Percentiles rank a stretch among this genome's conserved stretches.
Conservation (phyloP, 2,888 invertebrate species). For the Eubasilissa splendida region DNA sequence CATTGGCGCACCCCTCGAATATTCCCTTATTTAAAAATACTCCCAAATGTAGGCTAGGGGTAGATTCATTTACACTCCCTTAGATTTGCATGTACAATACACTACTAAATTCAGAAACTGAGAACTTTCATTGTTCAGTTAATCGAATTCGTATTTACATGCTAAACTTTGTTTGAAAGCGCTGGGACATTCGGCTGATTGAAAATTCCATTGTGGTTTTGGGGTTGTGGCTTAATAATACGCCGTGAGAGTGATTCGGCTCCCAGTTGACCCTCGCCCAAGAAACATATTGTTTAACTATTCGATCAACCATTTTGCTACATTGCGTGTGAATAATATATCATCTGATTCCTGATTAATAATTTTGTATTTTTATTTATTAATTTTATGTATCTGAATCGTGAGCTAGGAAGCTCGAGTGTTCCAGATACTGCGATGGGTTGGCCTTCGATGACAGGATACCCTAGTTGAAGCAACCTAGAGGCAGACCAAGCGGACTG, state of each 20-base stretch:
- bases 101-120: slow-evolving; percentile 5
- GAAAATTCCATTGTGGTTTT: slow-evolving; percentile 10
- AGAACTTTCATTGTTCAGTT: not conserved
- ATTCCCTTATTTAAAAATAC: not conserved
- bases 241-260: not conserved
- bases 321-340: too few species aligned
- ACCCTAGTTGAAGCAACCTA: too few species aligned
- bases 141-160: slow-evolving; percentile 19
- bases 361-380: too few species aligned
- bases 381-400: too few species aligned
- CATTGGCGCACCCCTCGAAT: too few species aligned
- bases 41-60: not conserved
- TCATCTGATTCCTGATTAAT: too few species aligned
- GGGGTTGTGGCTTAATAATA: not conserved
- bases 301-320: not conserved
- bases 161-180: slow-evolving; percentile 9
- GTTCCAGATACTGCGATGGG: too few species aligned
- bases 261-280: not conserved
- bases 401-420: too few species aligned
- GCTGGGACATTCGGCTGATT: not conserved
- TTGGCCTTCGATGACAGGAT: too few species aligned
- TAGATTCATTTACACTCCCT: not conserved
- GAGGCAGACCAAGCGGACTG: too few species aligned
- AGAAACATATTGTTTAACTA: not conserved
- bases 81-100: slow-evolving; percentile 5